Conservation (phyloP, 1,140 invertebrate genomes). For the Nomia melanderi region DNA sequence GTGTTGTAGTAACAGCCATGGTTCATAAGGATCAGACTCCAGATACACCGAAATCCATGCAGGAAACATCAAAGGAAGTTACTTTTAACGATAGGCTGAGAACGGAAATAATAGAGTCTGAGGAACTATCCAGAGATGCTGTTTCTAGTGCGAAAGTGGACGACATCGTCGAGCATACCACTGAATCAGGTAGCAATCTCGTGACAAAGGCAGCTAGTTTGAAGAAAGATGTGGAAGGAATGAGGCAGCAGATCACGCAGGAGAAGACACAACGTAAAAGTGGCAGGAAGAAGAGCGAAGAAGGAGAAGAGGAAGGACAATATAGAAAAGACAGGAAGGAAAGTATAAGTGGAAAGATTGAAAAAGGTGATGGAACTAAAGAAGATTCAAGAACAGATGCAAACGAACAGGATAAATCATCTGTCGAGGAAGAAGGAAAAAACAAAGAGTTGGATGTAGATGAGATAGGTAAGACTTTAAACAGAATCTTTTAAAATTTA, state of each 20-base stretch:
- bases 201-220: constrained; percentile 71
- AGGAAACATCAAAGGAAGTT: constrained; percentile 29
- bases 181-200: constrained; percentile 65
- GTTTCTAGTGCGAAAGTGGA: constrained; percentile 59
- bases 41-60: constrained; percentile 66
- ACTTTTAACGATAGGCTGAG: constrained; percentile 40
- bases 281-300: constrained; percentile 68
- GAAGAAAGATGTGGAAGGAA: constrained; percentile 74
- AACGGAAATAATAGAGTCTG: constrained; percentile 39
- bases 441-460: neutral
- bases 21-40: constrained; percentile 75
- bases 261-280: constrained; percentile 76
- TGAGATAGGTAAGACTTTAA: constrained; percentile 30
- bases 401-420: constrained; percentile 41
- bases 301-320: constrained; percentile 53
- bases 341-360: neutral
- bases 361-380: constrained; percentile 47
- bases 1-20: constrained; percentile 73
- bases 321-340: neutral
- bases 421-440: neutral
- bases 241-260: constrained; percentile 72
- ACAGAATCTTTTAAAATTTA: too few species aligned
- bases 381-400: constrained; percentile 46
- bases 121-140: constrained; percentile 47
- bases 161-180: constrained; percentile 69